These are phyloP conservation scores for Lamproptera curius DNA, from an alignment of 2,888 invertebrate genomes.

Conservation along the genomic window DNA sequence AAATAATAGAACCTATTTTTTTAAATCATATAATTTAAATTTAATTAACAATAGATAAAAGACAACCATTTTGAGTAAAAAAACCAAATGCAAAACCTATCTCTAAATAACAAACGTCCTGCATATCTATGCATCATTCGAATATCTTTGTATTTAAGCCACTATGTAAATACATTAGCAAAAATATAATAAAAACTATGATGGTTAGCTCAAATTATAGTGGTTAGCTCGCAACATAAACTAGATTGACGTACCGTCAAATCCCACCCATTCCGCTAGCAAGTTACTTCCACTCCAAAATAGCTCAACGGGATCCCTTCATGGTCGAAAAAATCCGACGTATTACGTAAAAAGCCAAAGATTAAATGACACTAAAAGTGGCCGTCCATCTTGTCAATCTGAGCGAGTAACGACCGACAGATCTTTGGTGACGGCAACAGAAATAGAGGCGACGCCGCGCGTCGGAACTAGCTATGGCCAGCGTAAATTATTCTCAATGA, in stretches of 20 bases:
- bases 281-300: neutral
- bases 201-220: too few relatives aligned
- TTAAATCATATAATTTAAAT: too few relatives aligned
- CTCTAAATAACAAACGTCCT: too few relatives aligned
- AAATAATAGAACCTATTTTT: too few relatives aligned
- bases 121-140: too few relatives aligned
- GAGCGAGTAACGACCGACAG: slow-evolving; percentile 14
- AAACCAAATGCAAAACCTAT: too few relatives aligned
- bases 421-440: neutral
- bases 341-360: slow-evolving; percentile 35
- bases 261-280: neutral
- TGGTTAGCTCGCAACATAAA: too few relatives aligned
- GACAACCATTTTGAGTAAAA: too few relatives aligned
- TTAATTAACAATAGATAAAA: too few relatives aligned
- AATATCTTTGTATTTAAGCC: too few relatives aligned
- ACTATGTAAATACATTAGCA: too few relatives aligned
- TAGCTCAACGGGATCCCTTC: neutral
- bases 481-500: slow-evolving; percentile 1
- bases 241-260: neutral
- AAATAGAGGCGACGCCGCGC: slow-evolving; percentile 9
- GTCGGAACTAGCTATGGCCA: neutral
- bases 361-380: slow-evolving; percentile 42
- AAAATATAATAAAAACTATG: too few relatives aligned
- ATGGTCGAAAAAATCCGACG: slow-evolving; percentile 3
- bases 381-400: slow-evolving; percentile 49